Evolutionary conservation across 2,113 vertebrate genomes (phyloP).

Genomic region (Origma solitaria): DNA sequence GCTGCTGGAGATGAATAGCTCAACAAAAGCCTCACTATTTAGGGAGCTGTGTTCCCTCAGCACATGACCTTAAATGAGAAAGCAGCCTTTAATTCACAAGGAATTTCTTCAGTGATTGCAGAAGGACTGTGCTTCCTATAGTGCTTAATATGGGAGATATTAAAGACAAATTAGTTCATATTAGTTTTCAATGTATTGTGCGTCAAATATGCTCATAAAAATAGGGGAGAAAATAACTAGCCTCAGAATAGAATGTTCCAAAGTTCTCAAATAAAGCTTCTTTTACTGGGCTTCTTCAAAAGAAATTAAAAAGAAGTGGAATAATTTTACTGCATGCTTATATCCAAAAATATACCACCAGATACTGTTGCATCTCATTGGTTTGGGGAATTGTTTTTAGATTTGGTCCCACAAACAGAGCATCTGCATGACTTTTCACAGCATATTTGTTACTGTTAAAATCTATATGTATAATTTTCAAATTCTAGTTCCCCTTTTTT

Average conservation of each 20-base stretch:
- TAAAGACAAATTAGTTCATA: background rate
- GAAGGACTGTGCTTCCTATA: slow-evolving; percentile 37
- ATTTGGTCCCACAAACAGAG: background rate
- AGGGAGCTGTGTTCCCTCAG: slow-evolving; percentile 55
- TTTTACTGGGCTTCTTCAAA: background rate
- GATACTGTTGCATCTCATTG: background rate
- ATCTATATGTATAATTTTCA: background rate
- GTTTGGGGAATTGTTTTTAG: background rate
- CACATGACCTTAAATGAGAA: slow-evolving; percentile 67
- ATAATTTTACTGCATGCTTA: background rate
- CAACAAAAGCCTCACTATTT: slow-evolving; percentile 66
- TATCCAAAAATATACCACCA: background rate
- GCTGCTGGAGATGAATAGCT: slow-evolving; percentile 61
- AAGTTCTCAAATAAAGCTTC: background rate
- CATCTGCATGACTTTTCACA: background rate
- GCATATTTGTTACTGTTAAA: background rate
- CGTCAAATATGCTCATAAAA: background rate
- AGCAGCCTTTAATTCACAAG: slow-evolving; percentile 64
- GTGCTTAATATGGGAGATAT: slow-evolving; percentile 32
- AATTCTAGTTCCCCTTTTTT: background rate
- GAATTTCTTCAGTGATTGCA: slow-evolving; percentile 50
- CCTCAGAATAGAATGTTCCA: background rate
- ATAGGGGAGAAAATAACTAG: background rate
- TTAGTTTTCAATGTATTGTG: slow-evolving; percentile 12
- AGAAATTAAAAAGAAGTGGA: background rate